Conservation (phyloP, 2,797 vertebrate genomes). For the Meda fulgida region DNA sequence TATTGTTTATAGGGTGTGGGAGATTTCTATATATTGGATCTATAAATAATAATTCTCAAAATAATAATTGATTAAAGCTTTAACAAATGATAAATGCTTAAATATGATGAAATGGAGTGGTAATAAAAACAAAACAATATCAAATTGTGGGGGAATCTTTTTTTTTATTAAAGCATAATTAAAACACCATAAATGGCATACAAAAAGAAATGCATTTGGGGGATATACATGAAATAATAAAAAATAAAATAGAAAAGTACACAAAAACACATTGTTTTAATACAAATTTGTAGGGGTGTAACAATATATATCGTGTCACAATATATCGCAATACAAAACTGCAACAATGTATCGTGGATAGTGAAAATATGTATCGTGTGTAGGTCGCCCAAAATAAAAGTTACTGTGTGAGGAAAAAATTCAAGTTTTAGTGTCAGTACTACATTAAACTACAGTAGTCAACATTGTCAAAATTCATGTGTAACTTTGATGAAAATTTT, state of each 20-base stretch:
- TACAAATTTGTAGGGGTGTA: too few relatives aligned
- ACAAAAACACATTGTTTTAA: background rate
- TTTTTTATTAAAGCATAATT: background rate
- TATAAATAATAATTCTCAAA: background rate
- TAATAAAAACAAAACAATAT: slow-evolving; percentile 15
- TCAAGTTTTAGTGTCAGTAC: too few relatives aligned
- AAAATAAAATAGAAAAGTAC: background rate
- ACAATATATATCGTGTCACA: too few relatives aligned
- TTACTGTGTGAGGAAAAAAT: too few relatives aligned
- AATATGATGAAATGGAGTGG: background rate
- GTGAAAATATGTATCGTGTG: too few relatives aligned
- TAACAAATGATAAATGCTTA: background rate
- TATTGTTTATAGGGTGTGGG: background rate
- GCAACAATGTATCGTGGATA: too few relatives aligned
- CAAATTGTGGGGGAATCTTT: background rate
- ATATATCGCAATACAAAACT: too few relatives aligned
- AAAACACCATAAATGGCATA: background rate
- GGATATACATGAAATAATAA: background rate
- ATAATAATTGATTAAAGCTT: background rate
- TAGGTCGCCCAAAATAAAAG: too few relatives aligned
- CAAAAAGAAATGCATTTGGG: background rate
- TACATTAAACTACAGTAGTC: too few relatives aligned
- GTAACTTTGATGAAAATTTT: too few relatives aligned
- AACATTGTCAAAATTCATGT: too few relatives aligned
- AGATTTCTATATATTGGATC: background rate